A percentile compares a stretch with the other conserved stretches of the same genome.
Evolutionary conservation across 2,888 invertebrate genomes (phyloP).

Genomic region (Tromatobia lineatoria): DNA sequence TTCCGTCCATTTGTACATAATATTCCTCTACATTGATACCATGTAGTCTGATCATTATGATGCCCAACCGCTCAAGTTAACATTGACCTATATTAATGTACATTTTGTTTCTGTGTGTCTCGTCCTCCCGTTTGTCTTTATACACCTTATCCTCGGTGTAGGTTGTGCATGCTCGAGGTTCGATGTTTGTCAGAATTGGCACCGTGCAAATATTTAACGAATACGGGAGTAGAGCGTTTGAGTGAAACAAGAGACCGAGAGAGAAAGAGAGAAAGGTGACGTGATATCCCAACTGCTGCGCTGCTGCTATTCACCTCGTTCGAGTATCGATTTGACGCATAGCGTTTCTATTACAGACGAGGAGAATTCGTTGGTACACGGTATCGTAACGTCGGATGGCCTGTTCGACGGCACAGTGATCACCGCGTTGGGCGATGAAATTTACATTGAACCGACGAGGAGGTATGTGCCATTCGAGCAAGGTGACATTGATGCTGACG

Average conservation of each 20-base stretch:
- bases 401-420: constrained; percentile 95
- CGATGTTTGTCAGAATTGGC: constrained; percentile 45
- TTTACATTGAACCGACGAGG: constrained; percentile 92
- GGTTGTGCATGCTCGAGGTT: constrained; percentile 3
- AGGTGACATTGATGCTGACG: constrained; percentile 79
- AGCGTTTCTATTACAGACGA: constrained; percentile 89
- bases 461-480: constrained; percentile 86
- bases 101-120: constrained; percentile 6
- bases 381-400: constrained; percentile 93
- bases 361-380: constrained; percentile 92
- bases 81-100: neutral
- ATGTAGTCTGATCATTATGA: neutral
- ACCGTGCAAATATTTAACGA: constrained; percentile 50
- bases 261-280: constrained; percentile 14
- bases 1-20: neutral
- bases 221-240: constrained; percentile 36
- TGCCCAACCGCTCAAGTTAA: neutral
- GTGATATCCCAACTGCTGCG: constrained; percentile 48
- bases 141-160: constrained; percentile 1
- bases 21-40: neutral
- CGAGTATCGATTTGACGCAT: constrained; percentile 73
- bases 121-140: neutral
- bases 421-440: constrained; percentile 90
- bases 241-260: constrained; percentile 30
- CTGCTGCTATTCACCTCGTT: constrained; percentile 61